Conservation (phyloP, 2,797 vertebrate genomes). For the Anguilla obscura region DNA sequence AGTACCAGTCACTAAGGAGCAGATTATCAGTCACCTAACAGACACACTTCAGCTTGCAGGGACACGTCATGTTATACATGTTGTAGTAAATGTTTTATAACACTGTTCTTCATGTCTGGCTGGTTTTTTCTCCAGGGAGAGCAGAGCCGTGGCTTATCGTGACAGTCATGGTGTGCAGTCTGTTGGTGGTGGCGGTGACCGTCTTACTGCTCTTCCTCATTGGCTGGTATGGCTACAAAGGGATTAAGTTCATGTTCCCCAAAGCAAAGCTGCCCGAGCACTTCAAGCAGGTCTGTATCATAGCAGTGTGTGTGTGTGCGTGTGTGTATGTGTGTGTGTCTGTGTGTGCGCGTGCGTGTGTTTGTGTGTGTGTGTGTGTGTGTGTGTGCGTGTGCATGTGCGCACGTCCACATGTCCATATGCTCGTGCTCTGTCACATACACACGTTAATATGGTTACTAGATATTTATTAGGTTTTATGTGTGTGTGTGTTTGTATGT, state of each 20-base stretch:
- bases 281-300: constrained; percentile 38
- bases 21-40: not conserved
- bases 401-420: not conserved
- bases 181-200: constrained; percentile 19
- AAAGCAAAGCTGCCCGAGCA: constrained; percentile 35
- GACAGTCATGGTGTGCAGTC: constrained; percentile 31
- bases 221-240: constrained; percentile 35
- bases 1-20: not conserved
- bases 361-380: not conserved
- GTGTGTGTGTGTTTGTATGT: not conserved
- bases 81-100: not conserved
- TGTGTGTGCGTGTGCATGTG: not conserved
- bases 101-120: not conserved
- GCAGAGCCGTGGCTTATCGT: constrained; percentile 27
- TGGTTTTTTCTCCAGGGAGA: constrained; percentile 1
- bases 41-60: not conserved
- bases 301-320: not conserved
- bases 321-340: not conserved
- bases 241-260: constrained; percentile 28
- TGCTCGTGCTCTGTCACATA: not conserved
- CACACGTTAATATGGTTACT: not conserved
- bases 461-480: not conserved
- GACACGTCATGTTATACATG: not conserved
- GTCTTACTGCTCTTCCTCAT: constrained; percentile 27
- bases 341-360: not conserved